Conservation (phyloP, 2,113 vertebrate genomes). For the Hippocampus barbouri region DNA sequence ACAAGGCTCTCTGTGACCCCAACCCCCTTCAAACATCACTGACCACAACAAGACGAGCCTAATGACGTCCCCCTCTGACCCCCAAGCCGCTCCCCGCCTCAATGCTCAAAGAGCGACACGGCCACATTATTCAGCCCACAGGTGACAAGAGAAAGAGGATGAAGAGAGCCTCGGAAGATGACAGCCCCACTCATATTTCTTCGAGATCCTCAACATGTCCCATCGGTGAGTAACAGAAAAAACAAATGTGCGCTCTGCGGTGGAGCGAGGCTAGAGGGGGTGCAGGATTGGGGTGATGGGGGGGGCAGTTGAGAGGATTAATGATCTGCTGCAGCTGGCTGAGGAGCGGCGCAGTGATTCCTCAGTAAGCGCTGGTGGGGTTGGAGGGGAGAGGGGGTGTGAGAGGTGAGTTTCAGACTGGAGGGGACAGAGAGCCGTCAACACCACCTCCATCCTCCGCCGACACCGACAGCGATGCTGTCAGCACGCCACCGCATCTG, state of each 20-base stretch:
- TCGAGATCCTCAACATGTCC: slow-evolving; percentile 29
- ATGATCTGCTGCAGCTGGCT: slow-evolving; percentile 57
- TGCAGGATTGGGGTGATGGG: neutral
- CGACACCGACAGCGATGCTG: slow-evolving; percentile 50
- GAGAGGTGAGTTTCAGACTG: slow-evolving; percentile 38
- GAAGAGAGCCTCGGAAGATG: slow-evolving; percentile 18
- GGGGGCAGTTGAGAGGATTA: slow-evolving; percentile 42
- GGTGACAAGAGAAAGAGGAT: slow-evolving; percentile 37
- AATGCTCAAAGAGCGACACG: slow-evolving; percentile 49
- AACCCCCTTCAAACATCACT: slow-evolving; percentile 63
- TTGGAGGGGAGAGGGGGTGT: slow-evolving; percentile 23
- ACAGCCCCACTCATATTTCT: slow-evolving; percentile 36
- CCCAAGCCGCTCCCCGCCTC: slow-evolving; percentile 16
- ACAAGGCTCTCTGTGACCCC: slow-evolving; percentile 70
- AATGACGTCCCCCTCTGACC: slow-evolving; percentile 61
- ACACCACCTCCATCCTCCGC: slow-evolving; percentile 52
- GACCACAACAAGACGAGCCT: slow-evolving; percentile 65
- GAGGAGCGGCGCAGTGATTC: slow-evolving; percentile 34
- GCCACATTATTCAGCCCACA: slow-evolving; percentile 53
- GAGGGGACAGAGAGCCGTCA: slow-evolving; percentile 48
- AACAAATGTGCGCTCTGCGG: slow-evolving; percentile 44
- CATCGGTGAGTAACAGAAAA: slow-evolving; percentile 52
- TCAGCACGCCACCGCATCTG: slow-evolving; percentile 54
- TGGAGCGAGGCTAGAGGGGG: slow-evolving; percentile 4
- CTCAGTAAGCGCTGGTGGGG: slow-evolving; percentile 33